Evolutionary conservation across 2,113 vertebrate genomes (phyloP).

Genomic region (Anas platyrhynchos): DNA sequence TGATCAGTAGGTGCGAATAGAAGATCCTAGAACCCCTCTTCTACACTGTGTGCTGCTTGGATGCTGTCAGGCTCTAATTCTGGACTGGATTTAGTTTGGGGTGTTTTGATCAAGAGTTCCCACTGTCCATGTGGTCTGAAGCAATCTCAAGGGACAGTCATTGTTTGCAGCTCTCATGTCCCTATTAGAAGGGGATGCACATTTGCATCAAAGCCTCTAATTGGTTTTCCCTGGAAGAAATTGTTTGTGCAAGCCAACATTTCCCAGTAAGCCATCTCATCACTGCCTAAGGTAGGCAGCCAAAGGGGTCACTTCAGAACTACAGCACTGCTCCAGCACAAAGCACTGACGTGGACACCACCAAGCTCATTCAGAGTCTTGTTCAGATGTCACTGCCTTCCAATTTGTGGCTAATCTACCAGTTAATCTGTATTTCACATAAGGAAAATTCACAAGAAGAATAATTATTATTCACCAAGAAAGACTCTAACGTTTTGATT

Average conservation of each 20-base stretch:
- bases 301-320: not conserved
- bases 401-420: not conserved
- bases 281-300: not conserved
- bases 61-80: not conserved
- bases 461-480: constrained; percentile 63
- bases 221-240: not conserved
- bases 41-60: not conserved
- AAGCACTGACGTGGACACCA: not conserved
- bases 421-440: constrained; percentile 23
- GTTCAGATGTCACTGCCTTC: not conserved
- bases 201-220: not conserved
- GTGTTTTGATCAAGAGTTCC: not conserved
- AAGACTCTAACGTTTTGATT: constrained; percentile 64
- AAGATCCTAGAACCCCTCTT: not conserved
- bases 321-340: not conserved
- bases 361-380: not conserved
- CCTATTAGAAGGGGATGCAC: not conserved
- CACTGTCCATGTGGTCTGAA: not conserved
- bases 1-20: not conserved
- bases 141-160: rapidly evolving
- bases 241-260: not conserved
- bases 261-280: not conserved
- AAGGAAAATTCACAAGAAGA: constrained; percentile 48
- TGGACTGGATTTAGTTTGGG: not conserved
- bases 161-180: not conserved